phyloP scores from a whole-genome alignment of 2,113 vertebrate genomes.

The Dissostichus mawsoni region DNA sequence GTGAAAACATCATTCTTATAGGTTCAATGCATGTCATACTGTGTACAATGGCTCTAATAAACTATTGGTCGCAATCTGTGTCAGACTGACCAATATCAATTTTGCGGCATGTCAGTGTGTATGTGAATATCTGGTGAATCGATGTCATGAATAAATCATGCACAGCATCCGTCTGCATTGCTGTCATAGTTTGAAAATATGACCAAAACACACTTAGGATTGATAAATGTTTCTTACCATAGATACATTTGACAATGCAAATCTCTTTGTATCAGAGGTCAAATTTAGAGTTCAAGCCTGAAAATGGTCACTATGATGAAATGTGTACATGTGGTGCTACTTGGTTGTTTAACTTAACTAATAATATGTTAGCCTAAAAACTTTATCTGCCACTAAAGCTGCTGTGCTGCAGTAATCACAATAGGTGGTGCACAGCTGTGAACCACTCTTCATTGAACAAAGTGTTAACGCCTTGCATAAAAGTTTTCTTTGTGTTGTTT shows the following conservation, averaged over 20 bases:
- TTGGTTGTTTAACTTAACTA: not conserved
- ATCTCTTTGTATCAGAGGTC: not conserved
- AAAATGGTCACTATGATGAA: not conserved
- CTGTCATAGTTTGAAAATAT: not conserved
- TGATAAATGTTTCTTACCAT: not conserved
- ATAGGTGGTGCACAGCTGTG: too few relatives aligned
- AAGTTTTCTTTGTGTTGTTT: not conserved
- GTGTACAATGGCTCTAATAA: not conserved
- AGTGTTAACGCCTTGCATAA: not conserved
- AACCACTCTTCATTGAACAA: not conserved
- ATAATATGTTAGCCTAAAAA: too few relatives aligned
- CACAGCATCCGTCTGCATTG: not conserved
- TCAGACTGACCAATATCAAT: not conserved
- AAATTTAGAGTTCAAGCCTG: not conserved
- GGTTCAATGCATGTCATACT: not conserved
- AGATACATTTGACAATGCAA: not conserved
- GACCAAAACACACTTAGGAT: not conserved
- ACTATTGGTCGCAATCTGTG: not conserved
- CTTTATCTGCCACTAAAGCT: too few relatives aligned
- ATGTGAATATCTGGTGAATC: not conserved
- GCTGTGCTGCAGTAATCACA: not conserved
- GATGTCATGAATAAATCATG: not conserved
- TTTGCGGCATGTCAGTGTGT: not conserved
- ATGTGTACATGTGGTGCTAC: not conserved
- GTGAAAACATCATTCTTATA: not conserved